Evolutionary conservation across 2,797 vertebrate genomes (phyloP), one percentile per base, ranked within the genome.

Genomic region (Phataginus tricuspis): DNA sequence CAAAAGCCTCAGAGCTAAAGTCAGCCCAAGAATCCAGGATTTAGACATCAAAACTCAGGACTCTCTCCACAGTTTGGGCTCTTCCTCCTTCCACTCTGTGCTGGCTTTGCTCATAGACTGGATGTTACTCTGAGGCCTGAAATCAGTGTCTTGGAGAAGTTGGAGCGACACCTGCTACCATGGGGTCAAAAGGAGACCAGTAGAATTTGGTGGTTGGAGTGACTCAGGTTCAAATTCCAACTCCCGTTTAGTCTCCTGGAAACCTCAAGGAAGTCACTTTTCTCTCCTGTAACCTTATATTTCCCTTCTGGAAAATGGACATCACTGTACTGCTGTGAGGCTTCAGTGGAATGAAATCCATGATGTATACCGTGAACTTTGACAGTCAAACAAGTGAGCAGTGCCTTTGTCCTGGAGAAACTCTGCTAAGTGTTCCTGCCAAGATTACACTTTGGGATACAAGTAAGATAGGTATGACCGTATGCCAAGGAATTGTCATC

Each of bases 201-300:
- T 10, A 75, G 75, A 79, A 53, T 53, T 77, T 49, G 51, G 59
- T 51, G 31, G 27, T 49, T 64, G 53, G 18, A 72, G 15, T 68
- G 51, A 91, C 74, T 91, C 71, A n/a, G 72, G 25, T 84, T 95
- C 72, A 71, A 85, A 42, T 82, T 78, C 92, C 92, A 88, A 13
- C 18, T 66, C 61, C 85, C 15, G 3, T 57, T 64, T 82, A 61
- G 25, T 85, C n/a, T 7, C 18, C 31, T 89, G 75, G 25, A 19
- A 72, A 78, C 42, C 12, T 75, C 57, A 18, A 6, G 21, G 42
- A 71, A 63, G 12, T 59, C 5, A 0, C 21, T 91, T 39, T 68
- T 34, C 66, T 95, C 91, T 57, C 59, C 55, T 72, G 10, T 42
- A 66, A 57, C 5, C 51, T 69, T 42, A 37, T 18, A 53, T 88